Base-by-base conservation (phyloP, 2,113 vertebrate species). In the Corythoichthys haematopterus region DNA sequence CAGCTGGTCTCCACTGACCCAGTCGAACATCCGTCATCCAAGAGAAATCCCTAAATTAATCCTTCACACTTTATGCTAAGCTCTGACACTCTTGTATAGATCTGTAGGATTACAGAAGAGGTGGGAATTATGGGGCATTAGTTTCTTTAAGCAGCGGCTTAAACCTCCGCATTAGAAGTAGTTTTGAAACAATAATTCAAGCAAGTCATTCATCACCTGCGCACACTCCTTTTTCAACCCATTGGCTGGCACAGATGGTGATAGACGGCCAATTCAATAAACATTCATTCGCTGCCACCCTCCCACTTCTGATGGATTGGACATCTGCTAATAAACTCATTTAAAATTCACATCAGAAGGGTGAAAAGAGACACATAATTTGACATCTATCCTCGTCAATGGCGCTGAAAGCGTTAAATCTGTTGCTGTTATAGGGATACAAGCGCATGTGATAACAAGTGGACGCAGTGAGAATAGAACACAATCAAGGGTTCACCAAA, bases 41-140 rank as follows among this genome's bases (percentile, higher is more conserved):
- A 68, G 61, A 78, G 66, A 75, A 72, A 81, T 65, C 72, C 65
- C 37, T 70, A 64, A 69, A 78, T 65, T 52, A 82, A 82, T 77
- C 74, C 75, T 65, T 52, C 66, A 57, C 14, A 73, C 77, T 71
- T 77, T 80, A 77, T 77, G 76, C 63, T 77, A 78, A 86, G 65
- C 81, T 71, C 69, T 66, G 76, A 75, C 75, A 79, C 85, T 77
- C 75, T 60, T 70, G 71, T 73, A 78, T 77, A 71, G 81, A 85
- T 82, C 78, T 61, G 40, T 56, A 5, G 85, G 82, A 83, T 88
- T 84, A 77, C 46, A 68, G 65, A 75, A 74, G 11, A 74, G 74
- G 74, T 66, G 69, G 76, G 76, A 72, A 76, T 86, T 84, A 84
- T 66, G 33, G 79, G 63, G 77, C 75, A 76, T 87, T 81, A 80